These are phyloP conservation scores for Nothobranchius furzeri DNA, from an alignment of 2,113 vertebrate species.

Conservation along the genomic window DNA sequence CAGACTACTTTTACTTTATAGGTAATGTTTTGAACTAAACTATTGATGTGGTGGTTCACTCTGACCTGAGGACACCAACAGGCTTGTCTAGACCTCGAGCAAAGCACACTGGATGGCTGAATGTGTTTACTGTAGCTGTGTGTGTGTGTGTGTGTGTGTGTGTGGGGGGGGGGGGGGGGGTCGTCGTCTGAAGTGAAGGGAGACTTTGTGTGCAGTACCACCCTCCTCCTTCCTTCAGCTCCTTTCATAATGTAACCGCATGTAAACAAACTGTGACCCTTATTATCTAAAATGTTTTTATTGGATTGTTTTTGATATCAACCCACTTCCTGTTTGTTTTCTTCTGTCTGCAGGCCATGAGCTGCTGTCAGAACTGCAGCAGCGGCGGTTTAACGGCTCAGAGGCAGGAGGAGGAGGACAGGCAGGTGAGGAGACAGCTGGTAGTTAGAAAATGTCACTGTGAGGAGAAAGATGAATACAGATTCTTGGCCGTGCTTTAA, in stretches of 20 bases:
- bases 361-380: slow-evolving; percentile 94
- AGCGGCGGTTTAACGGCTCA: slow-evolving; percentile 93
- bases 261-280: slow-evolving; percentile 37
- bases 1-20: no score
- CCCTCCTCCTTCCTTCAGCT: slow-evolving; percentile 41
- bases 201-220: slow-evolving; percentile 62
- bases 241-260: slow-evolving; percentile 36
- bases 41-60: neutral
- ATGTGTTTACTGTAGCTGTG: slow-evolving; percentile 10
- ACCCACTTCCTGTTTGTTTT: neutral
- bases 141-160: slow-evolving; percentile 16
- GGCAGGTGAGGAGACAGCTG: slow-evolving; percentile 57
- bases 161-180: neutral
- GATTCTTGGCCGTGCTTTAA: no score
- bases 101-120: neutral
- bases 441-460: neutral
- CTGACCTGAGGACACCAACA: neutral
- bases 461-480: neutral
- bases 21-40: no score
- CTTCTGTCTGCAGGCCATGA: slow-evolving; percentile 85
- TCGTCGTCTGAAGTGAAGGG: slow-evolving; percentile 39
- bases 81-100: slow-evolving; percentile 3
- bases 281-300: slow-evolving; percentile 36
- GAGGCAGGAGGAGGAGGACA: slow-evolving; percentile 82
- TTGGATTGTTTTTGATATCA: slow-evolving; percentile 3